Percentiles rank a stretch among this genome's conserved stretches.
Evolutionary conservation across 1,140 invertebrate species (phyloP).

Genomic region (Cepaea nemoralis): DNA sequence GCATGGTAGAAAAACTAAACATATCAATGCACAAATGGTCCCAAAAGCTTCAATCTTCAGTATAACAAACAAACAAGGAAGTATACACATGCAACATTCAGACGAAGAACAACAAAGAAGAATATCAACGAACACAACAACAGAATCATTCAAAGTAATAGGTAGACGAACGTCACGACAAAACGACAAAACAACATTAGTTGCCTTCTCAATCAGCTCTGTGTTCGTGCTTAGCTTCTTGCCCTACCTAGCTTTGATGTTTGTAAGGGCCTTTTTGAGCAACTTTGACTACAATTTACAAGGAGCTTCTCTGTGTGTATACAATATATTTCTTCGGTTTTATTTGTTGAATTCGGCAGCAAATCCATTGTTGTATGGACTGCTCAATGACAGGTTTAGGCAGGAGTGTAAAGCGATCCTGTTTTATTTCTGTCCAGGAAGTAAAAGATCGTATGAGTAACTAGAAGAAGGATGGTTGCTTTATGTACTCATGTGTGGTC

Average conservation of each 20-base stretch:
- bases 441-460: too few relatives aligned
- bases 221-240: slow-evolving; percentile 52
- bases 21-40: background rate
- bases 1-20: too few relatives aligned
- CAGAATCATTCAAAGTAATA: background rate
- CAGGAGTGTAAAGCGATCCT: slow-evolving; percentile 25
- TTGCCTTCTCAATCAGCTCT: slow-evolving; percentile 47
- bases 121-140: background rate
- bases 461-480: too few relatives aligned
- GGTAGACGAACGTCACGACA: background rate
- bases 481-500: too few relatives aligned
- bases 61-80: background rate
- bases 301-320: slow-evolving; percentile 25
- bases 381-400: slow-evolving; percentile 40
- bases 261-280: slow-evolving; percentile 22
- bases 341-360: slow-evolving; percentile 44
- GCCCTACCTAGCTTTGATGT: slow-evolving; percentile 45
- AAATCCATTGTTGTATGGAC: slow-evolving; percentile 46
- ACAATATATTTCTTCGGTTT: slow-evolving; percentile 44
- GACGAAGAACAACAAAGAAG: background rate
- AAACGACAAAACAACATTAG: slow-evolving; percentile 46
- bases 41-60: background rate
- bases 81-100: background rate
- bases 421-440: background rate
- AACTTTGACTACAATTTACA: slow-evolving; percentile 45